Base-by-base conservation (phyloP, 2,888 invertebrate genomes). In the Marasmarcha lunaedactyla region DNA sequence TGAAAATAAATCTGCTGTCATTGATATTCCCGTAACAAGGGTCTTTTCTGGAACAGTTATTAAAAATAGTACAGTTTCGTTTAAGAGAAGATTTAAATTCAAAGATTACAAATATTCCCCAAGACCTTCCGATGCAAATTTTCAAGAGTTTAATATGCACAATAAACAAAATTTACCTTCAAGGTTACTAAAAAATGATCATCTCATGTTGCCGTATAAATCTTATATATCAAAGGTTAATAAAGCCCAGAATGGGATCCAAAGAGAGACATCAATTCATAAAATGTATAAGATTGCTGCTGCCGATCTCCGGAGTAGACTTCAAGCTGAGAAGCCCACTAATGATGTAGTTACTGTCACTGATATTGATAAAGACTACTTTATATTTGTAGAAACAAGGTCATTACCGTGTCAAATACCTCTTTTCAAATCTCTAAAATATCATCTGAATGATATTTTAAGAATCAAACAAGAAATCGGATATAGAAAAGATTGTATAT, bases 401-500 rank as follows among this genome's bases (percentile, higher is more conserved):
- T 48, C 46, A 11, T 37, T 59, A 13, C 41, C 39, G n/a, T 46
- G 49, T 30, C 54, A 55, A 39, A 54, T 54, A 15, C 62, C 61
- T 14, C 44, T 59, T 14, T 74, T 52, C 47, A 76, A 72, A 54
- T 62, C 70, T 6, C 46, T 71, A 1, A 63, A 61, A 49, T 40
- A 42, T 43, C 40, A 59, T 13, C 54, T 62, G 35, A 59, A 61
- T 49, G 46, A 59, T 42, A 47, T 57, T 26, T 36, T 73, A 36
- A 51, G 66, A 43, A 42, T 57, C 25, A 60, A 51, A 44, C 61
- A 66, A 38, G 64, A 73, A 47, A 55, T 76, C 14, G 85, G 81
- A 1, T 73, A 66, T 37, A 70, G 71, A 51, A 69, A 65, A 39
- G 86, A 87, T 50, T 68, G 70, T 40, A 64, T 74, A 44, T 58